Conservation (phyloP, 2,113 vertebrate genomes). For the Maccullochella peelii region DNA sequence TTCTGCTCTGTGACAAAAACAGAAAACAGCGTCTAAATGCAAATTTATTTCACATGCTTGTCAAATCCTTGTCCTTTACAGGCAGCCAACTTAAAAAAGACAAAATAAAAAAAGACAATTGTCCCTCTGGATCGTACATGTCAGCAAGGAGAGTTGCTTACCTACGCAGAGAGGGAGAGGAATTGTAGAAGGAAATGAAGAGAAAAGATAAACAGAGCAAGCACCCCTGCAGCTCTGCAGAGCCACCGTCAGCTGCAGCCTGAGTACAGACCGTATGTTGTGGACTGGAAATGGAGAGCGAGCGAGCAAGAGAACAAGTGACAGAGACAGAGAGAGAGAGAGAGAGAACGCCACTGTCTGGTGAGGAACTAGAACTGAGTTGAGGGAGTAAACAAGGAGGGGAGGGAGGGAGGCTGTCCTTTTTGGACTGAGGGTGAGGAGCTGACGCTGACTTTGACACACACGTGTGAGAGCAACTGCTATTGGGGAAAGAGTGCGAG, state of each 20-base stretch:
- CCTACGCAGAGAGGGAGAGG: neutral
- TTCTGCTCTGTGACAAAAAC: neutral
- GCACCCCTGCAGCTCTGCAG: constrained; percentile 53
- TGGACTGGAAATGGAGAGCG: constrained; percentile 19
- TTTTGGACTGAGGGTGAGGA: constrained; percentile 63
- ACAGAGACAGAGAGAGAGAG: constrained; percentile 17
- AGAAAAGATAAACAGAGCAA: constrained; percentile 1
- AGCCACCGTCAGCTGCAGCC: constrained; percentile 39
- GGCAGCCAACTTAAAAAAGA: neutral
- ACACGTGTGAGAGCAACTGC: constrained; percentile 77
- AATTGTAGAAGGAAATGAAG: neutral
- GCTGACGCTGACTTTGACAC: constrained; percentile 73
- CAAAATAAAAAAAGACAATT: too few species aligned
- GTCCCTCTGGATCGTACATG: neutral
- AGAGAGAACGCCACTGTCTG: constrained; percentile 33
- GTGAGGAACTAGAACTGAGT: constrained; percentile 49
- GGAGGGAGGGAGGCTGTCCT: constrained; percentile 38
- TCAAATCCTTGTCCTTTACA: neutral
- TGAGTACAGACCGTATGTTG: constrained; percentile 22
- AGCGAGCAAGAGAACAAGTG: constrained; percentile 5
- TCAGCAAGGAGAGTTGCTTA: constrained; percentile 28
- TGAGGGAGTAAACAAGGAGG: constrained; percentile 19
- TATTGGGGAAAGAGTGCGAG: constrained; percentile 23
- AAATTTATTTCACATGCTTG: neutral
- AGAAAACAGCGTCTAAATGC: neutral